Evolutionary conservation across 2,797 vertebrate genomes (phyloP).

Genomic region (Melanotaenia parkinsoni): DNA sequence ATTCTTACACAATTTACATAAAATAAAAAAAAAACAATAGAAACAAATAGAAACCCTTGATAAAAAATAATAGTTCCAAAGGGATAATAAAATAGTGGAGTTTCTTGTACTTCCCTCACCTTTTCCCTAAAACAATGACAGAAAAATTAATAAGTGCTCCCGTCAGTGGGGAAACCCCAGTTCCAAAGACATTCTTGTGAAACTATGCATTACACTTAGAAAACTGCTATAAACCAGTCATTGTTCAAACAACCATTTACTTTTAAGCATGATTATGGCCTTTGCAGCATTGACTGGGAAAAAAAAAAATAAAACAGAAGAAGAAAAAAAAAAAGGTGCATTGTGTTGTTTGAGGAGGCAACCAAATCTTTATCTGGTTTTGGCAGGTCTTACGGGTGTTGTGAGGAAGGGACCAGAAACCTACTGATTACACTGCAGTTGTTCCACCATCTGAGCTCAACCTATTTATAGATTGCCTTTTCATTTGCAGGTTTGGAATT

Average conservation of each 20-base stretch:
- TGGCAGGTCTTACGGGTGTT: conserved; percentile 4
- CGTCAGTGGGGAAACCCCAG: conserved; percentile 3
- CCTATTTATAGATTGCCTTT: conserved; percentile 25
- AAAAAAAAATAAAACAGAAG: conserved; percentile 2
- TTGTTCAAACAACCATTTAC: conserved; percentile 45
- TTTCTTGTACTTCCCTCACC: neutral
- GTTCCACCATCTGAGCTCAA: conserved; percentile 7
- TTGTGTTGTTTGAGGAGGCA: conserved; percentile 28
- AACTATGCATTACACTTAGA: conserved; percentile 13
- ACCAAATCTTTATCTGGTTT: conserved; percentile 26
- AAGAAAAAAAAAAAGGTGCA: conserved; percentile 16
- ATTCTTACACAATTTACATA: neutral
- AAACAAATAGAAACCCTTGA: neutral
- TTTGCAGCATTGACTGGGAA: conserved; percentile 23
- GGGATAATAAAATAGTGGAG: neutral
- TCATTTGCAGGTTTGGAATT: conserved; percentile 16
- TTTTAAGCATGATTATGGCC: conserved; percentile 33
- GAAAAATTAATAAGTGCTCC: conserved; percentile 3
- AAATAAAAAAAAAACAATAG: neutral
- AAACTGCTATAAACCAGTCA: conserved; percentile 29
- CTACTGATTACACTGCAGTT: conserved; percentile 20
- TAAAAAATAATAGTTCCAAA: neutral
- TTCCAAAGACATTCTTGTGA: conserved; percentile 3
- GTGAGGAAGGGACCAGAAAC: conserved; percentile 17
- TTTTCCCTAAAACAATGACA: neutral